Evolutionary conservation across 2,797 vertebrate species (phyloP), one percentile per base, ranked within the genome.

Genomic region (Spinibarbus caldwelli): DNA sequence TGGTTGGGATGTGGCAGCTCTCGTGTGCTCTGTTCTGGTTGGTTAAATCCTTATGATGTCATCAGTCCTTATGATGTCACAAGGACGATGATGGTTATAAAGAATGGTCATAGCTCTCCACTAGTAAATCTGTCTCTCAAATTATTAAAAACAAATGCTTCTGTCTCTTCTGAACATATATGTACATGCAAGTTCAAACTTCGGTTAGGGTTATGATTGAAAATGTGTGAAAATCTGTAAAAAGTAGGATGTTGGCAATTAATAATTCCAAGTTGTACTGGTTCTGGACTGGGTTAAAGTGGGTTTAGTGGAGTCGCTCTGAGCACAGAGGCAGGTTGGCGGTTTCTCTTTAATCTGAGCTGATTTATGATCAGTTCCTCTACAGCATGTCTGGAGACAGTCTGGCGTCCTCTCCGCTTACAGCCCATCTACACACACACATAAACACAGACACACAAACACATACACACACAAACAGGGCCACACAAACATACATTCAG

Each of bases 361-460:
- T 96, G 96, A 97, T 96, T 97, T 96, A 96, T 96, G 92, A 95
- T 94, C 94, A 91, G 94, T 93, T 96, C 96, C 96, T 96, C 94
- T 92, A 94, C 92, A 92, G 93, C 94, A 47, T 1, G 71, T 68
- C 83, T 91, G 93, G 94, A 96, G 95, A 96, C 95, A 95, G 95
- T 95, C 95, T 95, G 85, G 89, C 87, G 83, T 90, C 85, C 80
- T 83, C 85, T 86, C 79, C 57, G 73, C 62, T 83, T 84, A 82
- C 72, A 85, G 76, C 64, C 64, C 52, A 80, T 78, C 78, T 64
- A 26, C 36, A 68, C 70, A 52, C 70, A 62, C 47, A 26, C 57
- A 59, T 15, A 76, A 54, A 76, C 62, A 77, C 45, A 82, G 36
- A 43, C 17, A 1, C 62, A 43, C 80, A 80, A 62, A 70, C 67